phyloP scores from a whole-genome alignment of 2,888 invertebrate genomes.

The Amorpha juglandis region DNA sequence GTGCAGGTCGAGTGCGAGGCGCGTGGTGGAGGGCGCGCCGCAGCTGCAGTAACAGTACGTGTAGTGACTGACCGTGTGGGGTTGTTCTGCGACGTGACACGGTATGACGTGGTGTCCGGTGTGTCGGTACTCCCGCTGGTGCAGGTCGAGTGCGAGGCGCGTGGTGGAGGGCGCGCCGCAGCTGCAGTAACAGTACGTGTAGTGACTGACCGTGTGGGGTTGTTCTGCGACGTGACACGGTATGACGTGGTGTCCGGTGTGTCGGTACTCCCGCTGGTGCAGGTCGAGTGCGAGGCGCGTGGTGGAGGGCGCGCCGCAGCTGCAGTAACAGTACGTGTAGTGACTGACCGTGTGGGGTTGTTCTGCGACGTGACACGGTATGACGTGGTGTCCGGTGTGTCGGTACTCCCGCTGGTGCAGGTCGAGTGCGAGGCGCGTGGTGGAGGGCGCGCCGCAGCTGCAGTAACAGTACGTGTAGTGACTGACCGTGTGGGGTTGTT shows the following conservation, averaged over 20 bases:
- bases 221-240: not conserved
- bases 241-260: conserved; percentile 22
- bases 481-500: not conserved
- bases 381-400: conserved; percentile 23
- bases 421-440: not conserved
- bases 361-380: not conserved
- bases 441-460: too few relatives aligned
- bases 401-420: conserved; percentile 11
- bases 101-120: conserved; percentile 22
- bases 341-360: not conserved
- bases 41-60: too few relatives aligned
- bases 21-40: too few relatives aligned
- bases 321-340: too few relatives aligned
- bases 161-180: too few relatives aligned
- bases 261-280: conserved; percentile 16
- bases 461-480: too few relatives aligned
- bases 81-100: too few relatives aligned
- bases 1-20: not conserved
- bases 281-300: not conserved
- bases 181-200: too few relatives aligned
- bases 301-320: too few relatives aligned
- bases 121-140: conserved; percentile 19
- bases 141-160: not conserved
- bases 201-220: not conserved
- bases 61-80: not conserved